Evolutionary conservation across 2,113 vertebrate species (phyloP), one percentile per base, ranked within the genome.

Genomic region (Phalacrocorax aristotelis): DNA sequence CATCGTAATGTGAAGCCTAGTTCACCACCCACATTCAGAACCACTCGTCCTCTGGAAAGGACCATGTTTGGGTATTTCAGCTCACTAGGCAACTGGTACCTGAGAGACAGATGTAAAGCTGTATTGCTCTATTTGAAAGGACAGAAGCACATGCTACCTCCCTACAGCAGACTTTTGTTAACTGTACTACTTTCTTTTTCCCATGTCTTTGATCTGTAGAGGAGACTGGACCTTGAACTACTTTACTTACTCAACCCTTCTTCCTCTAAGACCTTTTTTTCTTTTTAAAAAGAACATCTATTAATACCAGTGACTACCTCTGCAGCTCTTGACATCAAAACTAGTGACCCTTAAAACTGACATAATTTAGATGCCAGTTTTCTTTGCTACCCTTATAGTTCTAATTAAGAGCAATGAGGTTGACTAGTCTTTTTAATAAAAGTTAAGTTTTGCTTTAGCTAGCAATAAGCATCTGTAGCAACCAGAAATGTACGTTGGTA

Each of bases 211-310:
- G 40, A 89, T 76, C 83, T 69, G 54, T 48, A 76, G 57, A 78
- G 79, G 60, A 93, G 64, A 81, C 36, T 71, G 57, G 94, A 95
- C 89, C 93, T 95, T 96, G 92, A 97, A 95, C 83, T 95, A 95
- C 83, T 96, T 94, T 95, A 84, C 72, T 78, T 84, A 91, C 52
- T 91, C 30, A 21, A 70, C 7, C 13, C 14, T 61, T 92, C 69
- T 74, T 84, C 34, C 42, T 27, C 0, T 26, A 93, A 65, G 46
- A 75, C 32, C 5, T 22, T 27, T 40, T 36, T 44, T 10, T 66
- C 48, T 55, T 60, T 85, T 20, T 12, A 42, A 13, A 46, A 80
- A 55, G 61, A 91, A 78, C 29, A 87, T 34, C 61, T 95, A 84
- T 93, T 96, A 93, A 93, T 90, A 64, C 42, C 51, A 91, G 15